Base-by-base conservation (phyloP, 2,888 invertebrate species). In the Nudaria mundana region DNA sequence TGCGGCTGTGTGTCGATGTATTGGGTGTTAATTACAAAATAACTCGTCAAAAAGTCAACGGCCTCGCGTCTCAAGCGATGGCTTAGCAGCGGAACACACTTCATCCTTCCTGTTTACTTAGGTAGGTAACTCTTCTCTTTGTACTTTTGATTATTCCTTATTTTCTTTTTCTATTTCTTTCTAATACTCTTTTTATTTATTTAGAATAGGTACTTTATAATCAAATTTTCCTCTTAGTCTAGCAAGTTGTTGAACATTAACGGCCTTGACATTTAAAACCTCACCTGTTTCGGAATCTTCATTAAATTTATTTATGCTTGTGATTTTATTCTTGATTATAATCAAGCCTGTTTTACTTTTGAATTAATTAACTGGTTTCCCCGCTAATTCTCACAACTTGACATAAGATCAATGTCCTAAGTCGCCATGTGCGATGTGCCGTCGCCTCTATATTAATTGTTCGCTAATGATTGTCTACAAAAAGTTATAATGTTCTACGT, bases 11-110 rank as follows among this genome's bases (percentile, higher is more conserved):
- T 39, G 58, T 52, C 48, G 56, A 62, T 65, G 60, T 67, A 70
- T 76, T 64, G 63, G 63, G 69, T 72, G 71, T 66, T 78, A 78
- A 77, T 80, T 79, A 76, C 71, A 64, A 71, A 70, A 70, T 69
- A 66, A 66, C 65, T 67, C 58, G 63, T 63, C 63, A 63, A 65
- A 59, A 59, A 71, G 75, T 73, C 76, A 72, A 55, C 51, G 75
- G 56, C 72, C 72, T 57, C 57, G 48, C 53, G 57, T 49, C 44
- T 47, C 47, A 66, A 72, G 63, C 48, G 44, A 66, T 48, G 55
- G 52, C 42, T 52, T 47, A 50, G 41, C 40, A 48, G 62, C 62
- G 64, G 62, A 54, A 61, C 48, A 47, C 44, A 39, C 49, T 46
- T 41, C 25, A 48, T 40, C 53, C 44, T 55, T 54, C 53, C 60